Evolutionary conservation across 1,140 invertebrate species (phyloP).

Genomic region (Leptoteleia sp.): DNA sequence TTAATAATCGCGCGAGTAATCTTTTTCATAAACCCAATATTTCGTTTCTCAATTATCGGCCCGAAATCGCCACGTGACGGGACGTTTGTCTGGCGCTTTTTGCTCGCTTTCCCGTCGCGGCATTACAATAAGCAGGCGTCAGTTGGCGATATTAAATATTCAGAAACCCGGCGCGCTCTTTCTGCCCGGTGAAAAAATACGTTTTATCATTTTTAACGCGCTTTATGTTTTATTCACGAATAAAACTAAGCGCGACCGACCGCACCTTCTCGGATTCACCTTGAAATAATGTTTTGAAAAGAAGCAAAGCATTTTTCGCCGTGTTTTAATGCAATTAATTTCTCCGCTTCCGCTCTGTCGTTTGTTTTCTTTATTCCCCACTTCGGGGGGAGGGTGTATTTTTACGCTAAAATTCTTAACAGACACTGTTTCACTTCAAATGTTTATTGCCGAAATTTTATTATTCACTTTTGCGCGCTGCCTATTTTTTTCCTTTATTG

Average conservation of each 20-base stretch:
- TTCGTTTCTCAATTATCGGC: constrained; percentile 26
- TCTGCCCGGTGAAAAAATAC: constrained; percentile 38
- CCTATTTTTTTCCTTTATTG: too few relatives aligned
- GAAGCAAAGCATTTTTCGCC: constrained; percentile 24
- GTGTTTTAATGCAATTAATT: constrained; percentile 16
- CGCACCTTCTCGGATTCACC: constrained; percentile 22
- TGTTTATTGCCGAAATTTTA: too few relatives aligned
- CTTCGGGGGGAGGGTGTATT: too few relatives aligned
- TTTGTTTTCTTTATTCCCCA: background rate
- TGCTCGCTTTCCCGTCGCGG: constrained; percentile 12
- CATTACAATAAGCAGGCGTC: constrained; percentile 46
- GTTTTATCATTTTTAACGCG: constrained; percentile 57
- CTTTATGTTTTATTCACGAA: constrained; percentile 63
- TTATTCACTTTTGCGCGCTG: too few relatives aligned
- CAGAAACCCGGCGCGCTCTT: constrained; percentile 31
- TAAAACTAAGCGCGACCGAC: constrained; percentile 42
- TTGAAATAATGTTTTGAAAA: constrained; percentile 55
- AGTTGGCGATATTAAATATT: constrained; percentile 59
- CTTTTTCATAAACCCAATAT: constrained; percentile 6
- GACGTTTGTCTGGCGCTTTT: background rate
- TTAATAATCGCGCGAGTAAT: too few relatives aligned
- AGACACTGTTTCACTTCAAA: too few relatives aligned
- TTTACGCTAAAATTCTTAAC: too few relatives aligned
- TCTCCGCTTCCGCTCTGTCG: background rate
- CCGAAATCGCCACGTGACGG: constrained; percentile 9